phyloP scores from a whole-genome alignment of 2,113 vertebrate species.

The Archilochus colubris region DNA sequence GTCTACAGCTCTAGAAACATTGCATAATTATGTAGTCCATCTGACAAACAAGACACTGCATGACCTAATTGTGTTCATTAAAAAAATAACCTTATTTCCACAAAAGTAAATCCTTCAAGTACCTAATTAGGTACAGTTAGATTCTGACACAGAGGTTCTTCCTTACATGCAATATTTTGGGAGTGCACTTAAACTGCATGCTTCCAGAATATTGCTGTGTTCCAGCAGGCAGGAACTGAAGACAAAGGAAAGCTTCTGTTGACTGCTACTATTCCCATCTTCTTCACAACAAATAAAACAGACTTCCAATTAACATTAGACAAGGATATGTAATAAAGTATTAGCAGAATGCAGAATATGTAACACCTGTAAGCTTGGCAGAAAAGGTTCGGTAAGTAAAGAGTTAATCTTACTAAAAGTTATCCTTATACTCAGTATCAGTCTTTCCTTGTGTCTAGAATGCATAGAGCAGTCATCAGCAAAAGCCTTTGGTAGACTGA shows the following conservation, averaged over 20 bases:
- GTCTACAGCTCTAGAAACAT: background rate
- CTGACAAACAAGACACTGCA: background rate
- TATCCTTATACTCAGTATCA: accelerated
- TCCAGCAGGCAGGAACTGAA: background rate
- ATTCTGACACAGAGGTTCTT: background rate
- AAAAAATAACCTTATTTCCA: background rate
- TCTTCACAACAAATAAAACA: background rate
- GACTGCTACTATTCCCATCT: background rate
- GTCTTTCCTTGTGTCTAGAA: background rate
- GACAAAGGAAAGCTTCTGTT: background rate
- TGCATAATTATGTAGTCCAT: background rate
- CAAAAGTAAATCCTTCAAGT: background rate
- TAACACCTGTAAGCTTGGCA: background rate
- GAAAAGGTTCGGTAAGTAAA: background rate
- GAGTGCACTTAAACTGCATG: background rate
- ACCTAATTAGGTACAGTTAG: background rate
- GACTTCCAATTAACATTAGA: background rate
- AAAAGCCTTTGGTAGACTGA: background rate
- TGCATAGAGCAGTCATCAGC: background rate
- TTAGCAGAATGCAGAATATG: background rate
- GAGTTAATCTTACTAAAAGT: background rate
- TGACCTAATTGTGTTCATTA: background rate
- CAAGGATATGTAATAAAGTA: background rate
- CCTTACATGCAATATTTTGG: background rate
- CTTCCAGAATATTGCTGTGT: background rate